Evolutionary conservation across 1,140 invertebrate genomes (phyloP).

Genomic region (Apocrypta bakeri): DNA sequence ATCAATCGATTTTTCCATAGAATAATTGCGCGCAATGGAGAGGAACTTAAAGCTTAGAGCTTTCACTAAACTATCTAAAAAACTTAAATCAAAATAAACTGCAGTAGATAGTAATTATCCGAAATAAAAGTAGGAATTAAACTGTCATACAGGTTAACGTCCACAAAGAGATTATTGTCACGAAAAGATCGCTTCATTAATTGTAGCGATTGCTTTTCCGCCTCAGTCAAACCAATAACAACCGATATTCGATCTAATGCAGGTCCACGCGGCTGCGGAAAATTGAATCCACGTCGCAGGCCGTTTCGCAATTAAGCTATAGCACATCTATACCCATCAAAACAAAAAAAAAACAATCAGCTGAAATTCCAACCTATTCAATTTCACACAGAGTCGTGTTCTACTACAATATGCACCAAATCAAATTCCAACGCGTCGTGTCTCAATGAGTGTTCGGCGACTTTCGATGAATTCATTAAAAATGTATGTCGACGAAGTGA

Average conservation of each 20-base stretch:
- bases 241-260: neutral
- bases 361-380: neutral
- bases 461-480: neutral
- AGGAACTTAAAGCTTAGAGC: too few relatives aligned
- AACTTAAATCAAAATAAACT: neutral
- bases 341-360: neutral
- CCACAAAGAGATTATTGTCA: too few relatives aligned
- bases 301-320: neutral
- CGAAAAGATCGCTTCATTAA: neutral
- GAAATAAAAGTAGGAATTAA: neutral
- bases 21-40: neutral
- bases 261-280: neutral
- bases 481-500: neutral
- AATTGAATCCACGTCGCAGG: neutral
- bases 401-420: too few relatives aligned
- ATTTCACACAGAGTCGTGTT: neutral
- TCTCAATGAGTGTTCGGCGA: neutral
- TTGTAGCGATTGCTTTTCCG: neutral
- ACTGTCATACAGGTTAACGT: neutral
- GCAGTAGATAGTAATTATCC: neutral
- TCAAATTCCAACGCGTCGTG: too few relatives aligned
- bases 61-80: too few relatives aligned
- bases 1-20: neutral
- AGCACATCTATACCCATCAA: neutral
- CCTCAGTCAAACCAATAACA: neutral